A percentile compares a stretch with the other conserved stretches of the same genome.
These are phyloP conservation scores for Scatophagus argus DNA, from an alignment of 2,113 vertebrate species.

Conservation along the genomic window DNA sequence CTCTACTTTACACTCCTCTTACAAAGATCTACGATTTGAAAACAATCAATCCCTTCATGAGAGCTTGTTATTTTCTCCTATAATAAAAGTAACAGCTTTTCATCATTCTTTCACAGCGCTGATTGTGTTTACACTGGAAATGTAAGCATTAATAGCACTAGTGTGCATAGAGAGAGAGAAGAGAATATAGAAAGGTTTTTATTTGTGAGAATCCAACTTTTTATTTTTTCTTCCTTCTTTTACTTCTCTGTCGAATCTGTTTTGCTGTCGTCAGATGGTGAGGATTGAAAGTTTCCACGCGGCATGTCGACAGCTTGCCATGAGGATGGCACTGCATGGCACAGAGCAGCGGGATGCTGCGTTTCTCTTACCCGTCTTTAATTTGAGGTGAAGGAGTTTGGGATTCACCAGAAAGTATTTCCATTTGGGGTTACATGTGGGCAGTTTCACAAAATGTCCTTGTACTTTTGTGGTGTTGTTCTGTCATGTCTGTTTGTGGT, in stretches of 20 bases:
- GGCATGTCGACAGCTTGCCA: conserved; percentile 33
- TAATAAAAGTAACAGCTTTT: conserved; percentile 83
- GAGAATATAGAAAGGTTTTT: conserved; percentile 52
- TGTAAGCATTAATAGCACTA: conserved; percentile 68
- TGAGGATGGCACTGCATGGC: conserved; percentile 64
- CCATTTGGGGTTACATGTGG: conserved; percentile 25
- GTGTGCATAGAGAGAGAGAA: conserved; percentile 53
- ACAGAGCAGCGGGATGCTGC: conserved; percentile 14
- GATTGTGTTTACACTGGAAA: conserved; percentile 77
- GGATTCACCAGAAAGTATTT: conserved; percentile 53
- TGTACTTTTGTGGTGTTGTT: neutral
- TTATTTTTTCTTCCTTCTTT: conserved; percentile 36
- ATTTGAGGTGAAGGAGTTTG: conserved; percentile 49
- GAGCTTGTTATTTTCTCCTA: conserved; percentile 83
- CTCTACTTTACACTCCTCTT: conserved; percentile 85
- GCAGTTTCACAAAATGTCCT: conserved; percentile 11
- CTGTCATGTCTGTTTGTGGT: neutral
- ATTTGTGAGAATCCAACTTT: conserved; percentile 66
- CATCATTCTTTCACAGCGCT: conserved; percentile 72
- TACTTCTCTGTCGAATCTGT: conserved; percentile 53
- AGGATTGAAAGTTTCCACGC: conserved; percentile 59
- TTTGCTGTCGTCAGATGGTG: conserved; percentile 61
- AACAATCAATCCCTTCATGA: conserved; percentile 86
- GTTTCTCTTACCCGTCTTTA: conserved; percentile 42
- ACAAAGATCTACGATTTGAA: conserved; percentile 84